A percentile compares a stretch with the other conserved stretches of the same genome.
phyloP scores from a whole-genome alignment of 2,797 vertebrate genomes.

The Miichthys miiuy region DNA sequence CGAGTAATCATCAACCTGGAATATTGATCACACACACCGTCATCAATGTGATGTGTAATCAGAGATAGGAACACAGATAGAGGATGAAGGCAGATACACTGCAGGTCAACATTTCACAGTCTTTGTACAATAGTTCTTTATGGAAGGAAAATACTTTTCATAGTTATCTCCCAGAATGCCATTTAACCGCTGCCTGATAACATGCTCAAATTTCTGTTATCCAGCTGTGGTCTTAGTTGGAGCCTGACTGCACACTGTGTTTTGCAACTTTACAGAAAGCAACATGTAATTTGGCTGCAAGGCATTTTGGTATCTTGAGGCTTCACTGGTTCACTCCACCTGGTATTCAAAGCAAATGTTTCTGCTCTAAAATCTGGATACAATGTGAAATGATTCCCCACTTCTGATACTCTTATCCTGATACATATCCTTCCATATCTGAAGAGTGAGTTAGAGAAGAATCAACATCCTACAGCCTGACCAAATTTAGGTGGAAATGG shows the following conservation, averaged over 20 bases:
- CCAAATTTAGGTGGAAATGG: conserved; percentile 1
- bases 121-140: neutral
- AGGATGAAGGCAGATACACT: conserved; percentile 14
- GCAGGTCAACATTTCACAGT: neutral
- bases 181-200: conserved; percentile 1
- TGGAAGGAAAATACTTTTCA: neutral
- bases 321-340: neutral
- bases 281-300: neutral
- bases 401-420: neutral
- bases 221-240: neutral
- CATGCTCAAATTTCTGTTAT: neutral
- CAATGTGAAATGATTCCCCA: neutral
- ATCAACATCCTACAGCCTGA: neutral
- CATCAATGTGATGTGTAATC: conserved; percentile 34
- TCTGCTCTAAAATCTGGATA: neutral
- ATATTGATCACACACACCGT: conserved; percentile 14
- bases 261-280: neutral
- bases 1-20: conserved; percentile 56
- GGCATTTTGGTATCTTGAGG: conserved; percentile 8
- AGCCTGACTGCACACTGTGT: neutral
- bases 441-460: conserved; percentile 12
- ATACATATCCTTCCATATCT: neutral
- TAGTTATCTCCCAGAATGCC: neutral
- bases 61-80: conserved; percentile 9
- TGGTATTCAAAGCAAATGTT: neutral